These are phyloP conservation scores for Chionoecetes opilio DNA, from an alignment of 1,140 invertebrate genomes.

Conservation along the genomic window DNA sequence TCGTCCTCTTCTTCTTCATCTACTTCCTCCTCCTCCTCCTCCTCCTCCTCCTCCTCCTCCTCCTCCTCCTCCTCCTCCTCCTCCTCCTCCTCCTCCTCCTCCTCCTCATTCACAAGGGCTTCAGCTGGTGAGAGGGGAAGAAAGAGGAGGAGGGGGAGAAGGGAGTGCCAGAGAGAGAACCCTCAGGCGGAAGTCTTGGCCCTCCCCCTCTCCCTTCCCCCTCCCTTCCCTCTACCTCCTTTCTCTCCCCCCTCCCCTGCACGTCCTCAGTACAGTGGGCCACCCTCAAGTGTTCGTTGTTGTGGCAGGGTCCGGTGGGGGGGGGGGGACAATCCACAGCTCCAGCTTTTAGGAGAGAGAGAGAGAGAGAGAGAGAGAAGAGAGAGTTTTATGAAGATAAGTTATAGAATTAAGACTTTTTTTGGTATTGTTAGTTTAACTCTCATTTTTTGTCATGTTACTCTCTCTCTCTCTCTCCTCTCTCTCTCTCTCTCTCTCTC, in stretches of 20 bases:
- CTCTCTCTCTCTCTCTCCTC: background rate
- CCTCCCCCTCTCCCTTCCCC: background rate
- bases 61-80: slow-evolving; percentile 35
- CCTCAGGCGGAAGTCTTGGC: slow-evolving; percentile 21
- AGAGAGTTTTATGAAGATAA: background rate
- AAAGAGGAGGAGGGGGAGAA: background rate
- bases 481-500: slow-evolving; percentile 24
- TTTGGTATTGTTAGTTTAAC: background rate
- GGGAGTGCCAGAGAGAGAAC: slow-evolving; percentile 19
- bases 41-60: background rate
- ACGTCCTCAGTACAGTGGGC: background rate
- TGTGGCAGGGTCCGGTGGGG: background rate
- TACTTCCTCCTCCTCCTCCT: background rate
- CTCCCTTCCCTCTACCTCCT: background rate
- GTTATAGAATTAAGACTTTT: background rate
- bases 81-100: slow-evolving; percentile 4
- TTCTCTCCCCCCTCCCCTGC: background rate
- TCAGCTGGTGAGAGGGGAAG: background rate
- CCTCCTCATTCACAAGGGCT: background rate
- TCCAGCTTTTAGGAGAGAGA: background rate
- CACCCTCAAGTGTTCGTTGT: slow-evolving; percentile 14
- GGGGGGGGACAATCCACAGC: background rate
- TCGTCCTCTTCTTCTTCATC: background rate
- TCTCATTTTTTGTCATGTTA: background rate
- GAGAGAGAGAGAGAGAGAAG: slow-evolving; percentile 21